phyloP scores from a whole-genome alignment of 1,140 invertebrate genomes.

The Hirudo medicinalis region DNA sequence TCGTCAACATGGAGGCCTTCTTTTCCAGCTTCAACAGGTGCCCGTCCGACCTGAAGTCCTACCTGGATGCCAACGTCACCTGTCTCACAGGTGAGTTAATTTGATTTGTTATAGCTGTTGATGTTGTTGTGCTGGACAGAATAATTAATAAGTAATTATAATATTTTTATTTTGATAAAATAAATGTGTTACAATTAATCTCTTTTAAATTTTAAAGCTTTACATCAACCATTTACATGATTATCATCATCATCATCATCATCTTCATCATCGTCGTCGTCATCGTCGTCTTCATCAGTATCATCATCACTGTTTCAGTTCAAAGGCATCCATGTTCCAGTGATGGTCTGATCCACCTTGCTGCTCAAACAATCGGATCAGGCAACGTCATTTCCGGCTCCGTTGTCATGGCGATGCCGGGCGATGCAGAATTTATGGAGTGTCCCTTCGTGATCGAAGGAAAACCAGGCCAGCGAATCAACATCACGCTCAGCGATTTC shows the following conservation, averaged over 20 bases:
- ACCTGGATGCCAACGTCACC: slow-evolving; percentile 20
- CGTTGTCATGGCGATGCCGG: not conserved
- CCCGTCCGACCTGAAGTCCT: slow-evolving; percentile 20
- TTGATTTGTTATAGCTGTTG: not conserved
- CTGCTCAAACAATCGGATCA: slow-evolving; percentile 4
- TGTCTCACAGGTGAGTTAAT: slow-evolving; percentile 17
- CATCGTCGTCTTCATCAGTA: slow-evolving; percentile 1
- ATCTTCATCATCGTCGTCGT: not conserved
- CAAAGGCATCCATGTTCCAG: no score
- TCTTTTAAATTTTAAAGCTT: not conserved
- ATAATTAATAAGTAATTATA: no score
- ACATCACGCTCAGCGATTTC: slow-evolving; percentile 13
- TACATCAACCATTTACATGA: not conserved
- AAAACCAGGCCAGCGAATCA: slow-evolving; percentile 5
- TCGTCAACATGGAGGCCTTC: slow-evolving; percentile 16
- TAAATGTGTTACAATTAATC: not conserved
- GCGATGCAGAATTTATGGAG: not conserved
- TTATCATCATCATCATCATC: slow-evolving; percentile 15
- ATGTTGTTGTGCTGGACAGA: no score
- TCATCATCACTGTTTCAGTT: not conserved
- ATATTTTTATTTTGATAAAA: no score
- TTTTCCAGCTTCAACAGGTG: slow-evolving; percentile 18
- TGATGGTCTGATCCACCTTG: not conserved
- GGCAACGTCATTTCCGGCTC: slow-evolving; percentile 10
- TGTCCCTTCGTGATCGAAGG: slow-evolving; percentile 10